Evolutionary conservation across 2,113 vertebrate genomes (phyloP), one percentile per base, ranked within the genome.

Genomic region (Fulica atra): DNA sequence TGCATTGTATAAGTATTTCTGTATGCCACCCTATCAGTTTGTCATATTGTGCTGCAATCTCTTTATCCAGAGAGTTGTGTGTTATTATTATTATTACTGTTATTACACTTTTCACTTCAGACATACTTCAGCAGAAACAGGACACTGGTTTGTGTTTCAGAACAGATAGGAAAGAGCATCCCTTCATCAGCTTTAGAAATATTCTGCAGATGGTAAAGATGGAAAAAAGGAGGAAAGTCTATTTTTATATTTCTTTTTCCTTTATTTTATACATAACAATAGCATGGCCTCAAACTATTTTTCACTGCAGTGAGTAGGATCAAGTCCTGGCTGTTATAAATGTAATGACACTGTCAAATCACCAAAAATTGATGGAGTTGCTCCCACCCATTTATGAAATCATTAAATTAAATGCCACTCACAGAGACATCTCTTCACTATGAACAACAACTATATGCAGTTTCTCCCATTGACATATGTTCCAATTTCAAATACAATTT

Each of bases 321-420:
- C 29, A 72, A 64, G 70, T 76, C n/a, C 65, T 89, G 53, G 35
- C 19, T 85, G 36, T 84, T 82, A 85, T 14, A 88, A 76, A 73
- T 46, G 25, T 94, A 89, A 91, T 59, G 50, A 91, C 6, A 13
- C 48, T 89, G 63, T 89, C 89, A 95, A 16, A 19, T 80, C 44
- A 72, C 29, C 1, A 4, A 73, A 93, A 95, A 96, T 51, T 88
- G 31, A 81, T 91, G 68, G 51, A 78, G 36, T 73, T 76, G 14
- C 35, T 25, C 59, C 59, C 54, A 73, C 24, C 42, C 24, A 38
- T 78, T 81, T 89, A 38, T 81, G 86, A 91, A 91, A 84, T 86
- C 48, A 78, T 91, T 86, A 84, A 86, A 92, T 91, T 86, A 91
- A 82, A 74, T 79, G 69, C 26, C 77, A 89, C 65, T 86, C 69